These are phyloP conservation scores for Corella eumyota DNA, from an alignment of 23 tunicate genomes.

Conservation along the genomic window DNA sequence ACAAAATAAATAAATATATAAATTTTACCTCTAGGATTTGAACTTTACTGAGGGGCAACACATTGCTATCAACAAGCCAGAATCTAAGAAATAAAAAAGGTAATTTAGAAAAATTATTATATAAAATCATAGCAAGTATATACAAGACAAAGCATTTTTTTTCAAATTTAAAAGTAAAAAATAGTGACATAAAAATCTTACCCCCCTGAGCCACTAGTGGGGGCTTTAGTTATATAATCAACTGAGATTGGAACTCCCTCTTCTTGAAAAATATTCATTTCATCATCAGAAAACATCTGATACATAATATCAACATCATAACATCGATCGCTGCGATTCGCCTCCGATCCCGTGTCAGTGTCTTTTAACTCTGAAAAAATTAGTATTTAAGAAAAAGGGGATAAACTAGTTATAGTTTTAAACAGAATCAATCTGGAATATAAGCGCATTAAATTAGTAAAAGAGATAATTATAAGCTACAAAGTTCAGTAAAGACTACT, in stretches of 20 bases:
- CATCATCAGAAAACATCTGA: conserved; percentile 22
- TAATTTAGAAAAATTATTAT: too few relatives aligned
- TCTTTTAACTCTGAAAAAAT: conserved; percentile 6
- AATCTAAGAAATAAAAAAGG: conserved; percentile 6
- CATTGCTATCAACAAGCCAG: conserved; percentile 18
- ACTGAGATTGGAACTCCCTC: conserved; percentile 29
- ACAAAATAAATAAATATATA: neutral
- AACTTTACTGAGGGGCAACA: conserved; percentile 18
- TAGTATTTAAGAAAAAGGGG: too few relatives aligned
- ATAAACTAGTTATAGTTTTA: too few relatives aligned
- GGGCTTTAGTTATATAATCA: conserved; percentile 18
- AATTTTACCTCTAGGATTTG: conserved; percentile 23
- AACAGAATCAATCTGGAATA: too few relatives aligned
- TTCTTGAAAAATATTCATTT: conserved; percentile 9
- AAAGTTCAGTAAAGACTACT: too few relatives aligned
- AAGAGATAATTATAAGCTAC: too few relatives aligned
- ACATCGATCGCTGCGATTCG: conserved; percentile 33
- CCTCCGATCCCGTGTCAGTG: conserved; percentile 9
- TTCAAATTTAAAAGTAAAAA: neutral
- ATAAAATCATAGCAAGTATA: neutral
- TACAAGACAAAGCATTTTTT: neutral
- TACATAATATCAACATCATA: conserved; percentile 30
- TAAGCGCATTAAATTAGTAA: too few relatives aligned
- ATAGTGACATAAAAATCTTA: conserved; percentile 4
- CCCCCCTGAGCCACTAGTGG: conserved; percentile 8